phyloP scores from a whole-genome alignment of 1,140 invertebrate genomes.

The Zaprionus gabonicus region DNA sequence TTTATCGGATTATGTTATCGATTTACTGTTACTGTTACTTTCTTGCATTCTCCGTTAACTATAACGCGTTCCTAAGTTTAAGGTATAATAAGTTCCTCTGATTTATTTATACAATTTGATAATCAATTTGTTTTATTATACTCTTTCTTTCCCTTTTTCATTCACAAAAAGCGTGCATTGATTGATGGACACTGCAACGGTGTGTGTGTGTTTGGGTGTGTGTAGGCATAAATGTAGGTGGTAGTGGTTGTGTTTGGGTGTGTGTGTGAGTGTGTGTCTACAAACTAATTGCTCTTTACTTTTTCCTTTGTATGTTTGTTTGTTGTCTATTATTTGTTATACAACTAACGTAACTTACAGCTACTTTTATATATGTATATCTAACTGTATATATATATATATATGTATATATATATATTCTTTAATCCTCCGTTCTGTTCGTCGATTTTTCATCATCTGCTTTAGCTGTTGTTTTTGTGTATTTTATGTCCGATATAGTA shows the following conservation, averaged over 20 bases:
- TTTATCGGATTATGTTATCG: conserved; percentile 70
- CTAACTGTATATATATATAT: background rate
- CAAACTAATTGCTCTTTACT: conserved; percentile 29
- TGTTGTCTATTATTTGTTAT: conserved; percentile 44
- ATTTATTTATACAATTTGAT: conserved; percentile 59
- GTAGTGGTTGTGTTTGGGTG: background rate
- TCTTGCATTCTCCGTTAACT: conserved; percentile 42
- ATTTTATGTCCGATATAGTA: conserved; percentile 42
- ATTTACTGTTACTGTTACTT: conserved; percentile 35
- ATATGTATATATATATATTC: conserved; percentile 31
- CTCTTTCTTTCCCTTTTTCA: conserved; percentile 1
- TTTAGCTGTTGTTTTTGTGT: conserved; percentile 27
- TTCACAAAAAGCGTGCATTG: conserved; percentile 51
- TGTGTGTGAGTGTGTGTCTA: conserved; percentile 33
- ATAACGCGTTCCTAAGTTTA: conserved; percentile 51
- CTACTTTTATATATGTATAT: conserved; percentile 30
- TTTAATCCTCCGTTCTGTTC: conserved; percentile 16
- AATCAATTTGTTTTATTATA: conserved; percentile 42
- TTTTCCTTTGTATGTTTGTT: conserved; percentile 10
- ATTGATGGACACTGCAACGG: conserved; percentile 44
- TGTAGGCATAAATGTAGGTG: conserved; percentile 9
- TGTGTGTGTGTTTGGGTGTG: conserved; percentile 18
- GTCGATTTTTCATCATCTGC: conserved; percentile 13
- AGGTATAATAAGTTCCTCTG: conserved; percentile 48
- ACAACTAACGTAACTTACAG: conserved; percentile 46